Conservation (phyloP, 2,113 vertebrate species). For the Neogobius melanostomus region DNA sequence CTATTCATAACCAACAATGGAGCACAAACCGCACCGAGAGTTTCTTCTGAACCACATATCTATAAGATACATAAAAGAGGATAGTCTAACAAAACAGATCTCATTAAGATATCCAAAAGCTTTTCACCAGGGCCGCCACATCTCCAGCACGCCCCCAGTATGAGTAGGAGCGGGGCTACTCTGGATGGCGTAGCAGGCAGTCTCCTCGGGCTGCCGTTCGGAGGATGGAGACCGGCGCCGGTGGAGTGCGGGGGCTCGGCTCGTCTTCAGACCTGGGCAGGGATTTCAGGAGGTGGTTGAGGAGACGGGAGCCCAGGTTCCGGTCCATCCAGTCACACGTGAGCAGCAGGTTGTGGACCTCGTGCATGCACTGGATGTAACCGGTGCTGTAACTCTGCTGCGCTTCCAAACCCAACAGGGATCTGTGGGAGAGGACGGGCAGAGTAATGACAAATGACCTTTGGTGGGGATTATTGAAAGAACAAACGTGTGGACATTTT, state of each 20-base stretch:
- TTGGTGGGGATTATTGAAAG: constrained; percentile 22
- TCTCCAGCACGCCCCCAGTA: constrained; percentile 77
- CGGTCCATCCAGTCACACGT: constrained; percentile 92
- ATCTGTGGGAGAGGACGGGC: constrained; percentile 60
- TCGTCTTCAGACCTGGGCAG: constrained; percentile 77
- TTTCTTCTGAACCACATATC: constrained; percentile 87
- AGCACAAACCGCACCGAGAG: constrained; percentile 78
- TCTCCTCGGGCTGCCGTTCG: neutral
- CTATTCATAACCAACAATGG: constrained; percentile 69
- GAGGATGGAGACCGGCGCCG: constrained; percentile 31
- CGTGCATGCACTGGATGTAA: constrained; percentile 91
- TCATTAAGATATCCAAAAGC: constrained; percentile 15
- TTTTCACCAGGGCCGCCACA: constrained; percentile 90
- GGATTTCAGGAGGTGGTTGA: constrained; percentile 87
- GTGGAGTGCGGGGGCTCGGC: constrained; percentile 24
- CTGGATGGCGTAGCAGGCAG: constrained; percentile 38
- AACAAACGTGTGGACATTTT: neutral
- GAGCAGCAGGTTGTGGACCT: constrained; percentile 88
- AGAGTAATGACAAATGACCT: neutral
- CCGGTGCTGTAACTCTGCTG: constrained; percentile 88
- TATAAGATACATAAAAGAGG: constrained; percentile 90
- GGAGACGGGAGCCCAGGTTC: constrained; percentile 82
- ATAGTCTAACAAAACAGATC: constrained; percentile 72
- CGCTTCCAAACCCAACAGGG: constrained; percentile 78
- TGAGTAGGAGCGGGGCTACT: constrained; percentile 46